phyloP scores from a whole-genome alignment of 2,888 invertebrate species.

The Eutolmus rufibarbis region DNA sequence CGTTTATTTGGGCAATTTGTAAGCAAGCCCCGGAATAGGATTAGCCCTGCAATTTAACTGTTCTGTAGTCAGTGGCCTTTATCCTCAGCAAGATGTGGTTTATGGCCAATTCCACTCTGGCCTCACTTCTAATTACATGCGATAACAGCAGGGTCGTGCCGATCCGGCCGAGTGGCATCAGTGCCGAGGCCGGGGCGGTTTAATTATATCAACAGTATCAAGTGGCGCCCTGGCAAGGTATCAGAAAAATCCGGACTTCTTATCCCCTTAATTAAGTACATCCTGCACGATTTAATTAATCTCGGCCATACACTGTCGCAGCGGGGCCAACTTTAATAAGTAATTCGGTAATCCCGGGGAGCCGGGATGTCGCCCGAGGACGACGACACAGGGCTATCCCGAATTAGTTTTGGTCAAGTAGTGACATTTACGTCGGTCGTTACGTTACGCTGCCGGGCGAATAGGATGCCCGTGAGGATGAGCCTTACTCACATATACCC shows the following conservation, averaged over 20 bases:
- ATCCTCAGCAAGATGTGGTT: conserved; percentile 11
- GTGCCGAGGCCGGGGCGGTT: not conserved
- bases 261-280: conserved; percentile 29
- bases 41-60: not conserved
- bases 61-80: not conserved
- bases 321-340: conserved; percentile 34
- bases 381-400: not conserved
- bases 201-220: not conserved
- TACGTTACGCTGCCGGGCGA: not conserved
- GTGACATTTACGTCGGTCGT: conserved; percentile 32
- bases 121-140: conserved; percentile 8
- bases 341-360: conserved; percentile 22
- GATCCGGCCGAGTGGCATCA: not conserved
- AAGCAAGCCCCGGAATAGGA: not conserved
- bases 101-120: not conserved
- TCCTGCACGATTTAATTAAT: conserved; percentile 37
- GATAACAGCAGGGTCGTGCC: not conserved
- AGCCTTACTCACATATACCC: not conserved
- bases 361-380: not conserved
- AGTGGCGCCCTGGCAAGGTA: not conserved
- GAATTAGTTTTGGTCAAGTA: conserved; percentile 40
- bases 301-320: conserved; percentile 1
- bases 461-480: not conserved
- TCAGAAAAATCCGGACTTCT: conserved; percentile 27
- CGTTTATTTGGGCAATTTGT: not conserved